Base-by-base conservation (phyloP, 1,140 invertebrate genomes). In the Drosophila teissieri region DNA sequence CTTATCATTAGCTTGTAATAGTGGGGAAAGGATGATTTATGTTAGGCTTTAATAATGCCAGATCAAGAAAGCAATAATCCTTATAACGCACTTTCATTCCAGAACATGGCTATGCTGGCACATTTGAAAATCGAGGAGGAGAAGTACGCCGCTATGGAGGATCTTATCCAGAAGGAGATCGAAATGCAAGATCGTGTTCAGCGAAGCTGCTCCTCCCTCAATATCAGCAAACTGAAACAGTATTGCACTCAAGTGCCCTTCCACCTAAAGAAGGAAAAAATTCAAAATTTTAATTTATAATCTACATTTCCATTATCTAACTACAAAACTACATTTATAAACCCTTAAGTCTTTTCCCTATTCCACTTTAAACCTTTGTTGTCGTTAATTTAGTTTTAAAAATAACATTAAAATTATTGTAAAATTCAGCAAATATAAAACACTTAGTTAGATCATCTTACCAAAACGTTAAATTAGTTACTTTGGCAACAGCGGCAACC, bases 401-500 rank as follows among this genome's bases (percentile, higher is more conserved):
- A 8, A 10, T 10, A 8, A 31, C 7, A 31, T 45, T 19, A 17
- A 17, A 44, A 19, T 11, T 19, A 17, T 19, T 3, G 2, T 19
- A 3, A 45, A 45, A 19, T 11, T 12, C 4, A 4, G 24, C 4
- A 24, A 24, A 24, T 24, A 24, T 24, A 24, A 24, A 24, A 24
- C 4, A 4, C 24, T 24, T 24, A 24, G n/a, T n/a, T n/a, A n/a
- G n/a, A 19, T 19, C 24, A 24, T 24, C 4, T 24, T 4, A 24
- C 24, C 4, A 24, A 24, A 24, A 4, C 24, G 24, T 24, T 14
- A 14, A 14, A 39, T 4, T 14, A 39, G 24, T 34, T 42, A 14
- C 42, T 27, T 48, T 42, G 22, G 4, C 60, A 8, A 63, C 74
- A 85, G 60, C 19, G 58, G 68, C 48, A 60, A 45, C 83, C 49